A percentile compares a stretch with the other conserved stretches of the same genome.
phyloP scores from a whole-genome alignment of 2,797 vertebrate species.

The Sebastes vulpes region DNA sequence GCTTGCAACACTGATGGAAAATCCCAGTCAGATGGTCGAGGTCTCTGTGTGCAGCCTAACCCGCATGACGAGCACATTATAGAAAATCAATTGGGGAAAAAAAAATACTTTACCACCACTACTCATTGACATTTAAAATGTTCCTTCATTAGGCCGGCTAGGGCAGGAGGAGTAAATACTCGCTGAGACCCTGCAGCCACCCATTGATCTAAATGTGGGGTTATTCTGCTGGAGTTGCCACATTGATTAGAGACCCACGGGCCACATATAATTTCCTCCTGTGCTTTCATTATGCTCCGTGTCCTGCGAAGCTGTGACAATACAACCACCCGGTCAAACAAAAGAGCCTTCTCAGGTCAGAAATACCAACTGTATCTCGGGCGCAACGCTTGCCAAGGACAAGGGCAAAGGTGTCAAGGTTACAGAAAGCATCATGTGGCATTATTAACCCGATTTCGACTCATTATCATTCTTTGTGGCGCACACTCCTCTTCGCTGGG shows the following conservation, averaged over 20 bases:
- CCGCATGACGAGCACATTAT: conserved; percentile 17
- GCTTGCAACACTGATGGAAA: conserved; percentile 7
- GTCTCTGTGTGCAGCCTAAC: conserved; percentile 1
- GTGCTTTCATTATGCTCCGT: neutral
- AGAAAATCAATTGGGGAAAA: conserved; percentile 35
- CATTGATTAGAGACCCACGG: conserved; percentile 59
- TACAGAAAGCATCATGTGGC: conserved; percentile 13
- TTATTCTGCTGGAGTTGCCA: conserved; percentile 54
- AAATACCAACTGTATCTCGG: neutral
- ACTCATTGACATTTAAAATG: conserved; percentile 76
- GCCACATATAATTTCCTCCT: conserved; percentile 53
- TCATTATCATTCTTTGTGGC: conserved; percentile 59
- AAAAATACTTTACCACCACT: conserved; percentile 23
- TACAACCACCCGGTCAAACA: conserved; percentile 12
- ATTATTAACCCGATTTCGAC: conserved; percentile 50
- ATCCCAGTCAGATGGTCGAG: neutral
- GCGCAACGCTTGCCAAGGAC: conserved; percentile 1
- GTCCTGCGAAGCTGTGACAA: conserved; percentile 23
- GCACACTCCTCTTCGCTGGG: conserved; percentile 6
- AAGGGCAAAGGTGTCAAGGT: conserved; percentile 38
- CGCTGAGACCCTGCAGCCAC: conserved; percentile 24
- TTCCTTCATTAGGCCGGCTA: conserved; percentile 65
- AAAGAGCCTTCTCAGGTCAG: neutral
- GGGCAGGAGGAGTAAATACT: conserved; percentile 64
- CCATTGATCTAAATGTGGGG: conserved; percentile 59